phyloP scores from a whole-genome alignment of 2,113 vertebrate species.

The Osmerus mordax region DNA sequence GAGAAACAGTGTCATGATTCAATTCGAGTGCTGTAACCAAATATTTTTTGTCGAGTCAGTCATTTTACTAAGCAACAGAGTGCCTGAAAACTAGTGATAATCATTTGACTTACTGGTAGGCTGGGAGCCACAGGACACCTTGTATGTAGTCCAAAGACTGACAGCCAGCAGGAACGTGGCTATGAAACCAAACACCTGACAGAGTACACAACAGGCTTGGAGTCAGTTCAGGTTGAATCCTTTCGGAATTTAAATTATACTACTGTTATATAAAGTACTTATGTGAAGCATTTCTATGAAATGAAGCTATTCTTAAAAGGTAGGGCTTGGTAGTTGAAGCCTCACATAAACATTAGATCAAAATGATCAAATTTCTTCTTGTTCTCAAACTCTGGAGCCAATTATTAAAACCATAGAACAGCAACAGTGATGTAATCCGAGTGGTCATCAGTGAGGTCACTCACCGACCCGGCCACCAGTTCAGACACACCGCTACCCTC shows the following conservation, averaged over 20 bases:
- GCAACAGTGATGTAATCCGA: background rate
- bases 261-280: too few relatives aligned
- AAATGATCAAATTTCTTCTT: too few relatives aligned
- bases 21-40: background rate
- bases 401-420: slow-evolving; percentile 21
- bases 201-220: slow-evolving; percentile 23
- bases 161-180: slow-evolving; percentile 83
- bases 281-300: background rate
- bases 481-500: slow-evolving; percentile 65
- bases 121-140: slow-evolving; percentile 80
- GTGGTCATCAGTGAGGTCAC: slow-evolving; percentile 30
- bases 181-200: slow-evolving; percentile 87
- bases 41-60: background rate
- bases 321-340: background rate
- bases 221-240: too few relatives aligned
- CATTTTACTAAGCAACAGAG: background rate
- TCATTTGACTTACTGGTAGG: slow-evolving; percentile 74
- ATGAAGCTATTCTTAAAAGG: background rate
- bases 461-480: slow-evolving; percentile 82
- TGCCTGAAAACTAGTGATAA: background rate
- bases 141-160: slow-evolving; percentile 88
- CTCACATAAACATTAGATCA: too few relatives aligned
- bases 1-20: background rate
- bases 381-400: background rate
- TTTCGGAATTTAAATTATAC: too few relatives aligned